Conservation (phyloP, 2,888 invertebrate genomes). For the Tillus elongatus region DNA sequence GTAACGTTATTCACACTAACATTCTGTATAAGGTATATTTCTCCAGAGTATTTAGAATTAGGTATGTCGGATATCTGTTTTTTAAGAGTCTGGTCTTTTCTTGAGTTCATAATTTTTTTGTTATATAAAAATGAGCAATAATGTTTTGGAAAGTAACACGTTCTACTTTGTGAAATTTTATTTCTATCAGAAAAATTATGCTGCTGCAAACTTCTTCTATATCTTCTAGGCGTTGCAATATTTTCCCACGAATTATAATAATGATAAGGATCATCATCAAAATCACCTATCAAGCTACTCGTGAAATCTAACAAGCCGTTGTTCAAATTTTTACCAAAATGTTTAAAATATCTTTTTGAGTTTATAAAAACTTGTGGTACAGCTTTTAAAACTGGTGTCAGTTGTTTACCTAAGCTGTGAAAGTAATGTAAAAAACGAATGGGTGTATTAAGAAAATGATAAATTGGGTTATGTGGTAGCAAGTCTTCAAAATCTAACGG, state of each 20-base stretch:
- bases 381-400: conserved; percentile 30
- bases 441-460: conserved; percentile 33
- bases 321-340: conserved; percentile 33
- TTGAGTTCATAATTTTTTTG: too few species aligned
- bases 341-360: conserved; percentile 31
- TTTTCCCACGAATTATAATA: too few species aligned
- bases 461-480: conserved; percentile 26
- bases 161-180: not conserved
- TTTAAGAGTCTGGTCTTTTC: too few species aligned
- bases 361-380: conserved; percentile 32
- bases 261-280: too few species aligned
- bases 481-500: not conserved
- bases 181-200: too few species aligned
- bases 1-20: too few species aligned
- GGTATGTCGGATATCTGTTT: too few species aligned
- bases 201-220: conserved; percentile 6
- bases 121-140: too few species aligned
- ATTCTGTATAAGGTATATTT: too few species aligned
- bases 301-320: conserved; percentile 31
- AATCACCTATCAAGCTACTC: conserved; percentile 32
- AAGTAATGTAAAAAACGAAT: conserved; percentile 31
- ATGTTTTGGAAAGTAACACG: not conserved
- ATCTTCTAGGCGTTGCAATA: conserved; percentile 1
- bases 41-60: too few species aligned
- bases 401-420: conserved; percentile 27